phyloP scores from a whole-genome alignment of 1,140 invertebrate species.

The Rhagoletis zephyria region DNA sequence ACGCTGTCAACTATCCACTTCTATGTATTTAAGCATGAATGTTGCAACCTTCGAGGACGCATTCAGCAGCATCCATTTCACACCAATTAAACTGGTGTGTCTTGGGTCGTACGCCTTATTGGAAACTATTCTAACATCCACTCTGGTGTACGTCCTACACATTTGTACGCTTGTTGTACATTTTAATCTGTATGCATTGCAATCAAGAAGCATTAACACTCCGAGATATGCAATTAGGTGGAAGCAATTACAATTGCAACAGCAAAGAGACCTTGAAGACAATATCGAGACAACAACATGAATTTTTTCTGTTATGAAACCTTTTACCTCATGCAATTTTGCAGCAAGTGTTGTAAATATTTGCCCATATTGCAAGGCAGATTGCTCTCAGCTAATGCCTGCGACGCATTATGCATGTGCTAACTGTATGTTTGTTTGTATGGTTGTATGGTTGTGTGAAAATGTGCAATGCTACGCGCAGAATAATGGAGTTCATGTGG shows the following conservation, averaged over 20 bases:
- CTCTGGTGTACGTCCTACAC: neutral
- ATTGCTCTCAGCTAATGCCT: neutral
- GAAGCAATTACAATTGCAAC: conserved; percentile 13
- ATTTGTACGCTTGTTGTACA: neutral
- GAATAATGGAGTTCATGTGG: neutral
- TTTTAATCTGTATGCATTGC: conserved; percentile 31
- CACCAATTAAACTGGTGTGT: too few species aligned
- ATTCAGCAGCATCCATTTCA: too few species aligned
- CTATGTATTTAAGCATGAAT: too few species aligned
- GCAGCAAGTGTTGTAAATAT: neutral
- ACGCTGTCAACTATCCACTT: too few species aligned
- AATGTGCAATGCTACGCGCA: neutral
- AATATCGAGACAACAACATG: conserved; percentile 10
- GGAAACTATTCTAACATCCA: too few species aligned
- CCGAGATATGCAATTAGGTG: conserved; percentile 34
- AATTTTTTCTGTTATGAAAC: conserved; percentile 15
- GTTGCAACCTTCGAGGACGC: too few species aligned
- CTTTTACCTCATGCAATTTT: neutral
- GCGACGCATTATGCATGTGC: neutral
- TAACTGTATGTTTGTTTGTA: neutral
- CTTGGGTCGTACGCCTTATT: too few species aligned
- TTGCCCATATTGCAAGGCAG: conserved; percentile 17
- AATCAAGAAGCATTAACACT: conserved; percentile 24
- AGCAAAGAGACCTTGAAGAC: conserved; percentile 12
- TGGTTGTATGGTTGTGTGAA: neutral